These are phyloP conservation scores for Caenorhabditis auriculariae DNA, from an alignment of 2,888 invertebrate genomes.

Conservation along the genomic window DNA sequence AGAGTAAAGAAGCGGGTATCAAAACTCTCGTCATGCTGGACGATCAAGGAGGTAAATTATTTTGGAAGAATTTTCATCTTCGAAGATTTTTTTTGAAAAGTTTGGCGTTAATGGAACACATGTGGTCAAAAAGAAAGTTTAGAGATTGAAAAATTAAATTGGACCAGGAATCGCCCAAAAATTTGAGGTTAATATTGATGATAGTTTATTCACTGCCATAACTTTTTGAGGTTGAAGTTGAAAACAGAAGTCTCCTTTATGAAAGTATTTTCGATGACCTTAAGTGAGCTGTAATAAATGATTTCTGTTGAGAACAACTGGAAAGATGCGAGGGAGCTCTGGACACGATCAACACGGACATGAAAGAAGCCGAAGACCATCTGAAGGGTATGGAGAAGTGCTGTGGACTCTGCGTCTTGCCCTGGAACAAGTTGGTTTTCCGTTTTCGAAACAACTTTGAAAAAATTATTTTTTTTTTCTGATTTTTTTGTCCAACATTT, in stretches of 20 bases:
- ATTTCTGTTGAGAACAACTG: conserved; percentile 82
- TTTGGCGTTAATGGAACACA: not conserved
- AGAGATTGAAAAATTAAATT: not conserved
- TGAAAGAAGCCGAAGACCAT: conserved; percentile 99
- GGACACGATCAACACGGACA: conserved; percentile 99
- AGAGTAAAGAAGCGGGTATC: conserved; percentile 64
- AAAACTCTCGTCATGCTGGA: conserved; percentile 64
- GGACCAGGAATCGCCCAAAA: no score
- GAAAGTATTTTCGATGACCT: no score
- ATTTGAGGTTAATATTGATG: no score
- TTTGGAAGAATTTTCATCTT: no score
- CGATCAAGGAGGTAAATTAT: conserved; percentile 62
- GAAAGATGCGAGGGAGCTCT: conserved; percentile 99
- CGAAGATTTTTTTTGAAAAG: not conserved
- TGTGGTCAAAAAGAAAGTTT: not conserved
- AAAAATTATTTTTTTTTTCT: no score
- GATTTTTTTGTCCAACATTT: no score
- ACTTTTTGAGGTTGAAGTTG: no score
- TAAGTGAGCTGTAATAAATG: no score
- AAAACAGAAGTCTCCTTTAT: no score
- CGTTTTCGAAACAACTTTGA: not conserved
- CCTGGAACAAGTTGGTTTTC: conserved; percentile 87
- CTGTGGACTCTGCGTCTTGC: conserved; percentile 96
- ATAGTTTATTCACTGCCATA: no score
- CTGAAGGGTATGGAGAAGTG: conserved; percentile 99